Evolutionary conservation across 2,797 vertebrate genomes (phyloP).

Genomic region (Poecilia gillii): DNA sequence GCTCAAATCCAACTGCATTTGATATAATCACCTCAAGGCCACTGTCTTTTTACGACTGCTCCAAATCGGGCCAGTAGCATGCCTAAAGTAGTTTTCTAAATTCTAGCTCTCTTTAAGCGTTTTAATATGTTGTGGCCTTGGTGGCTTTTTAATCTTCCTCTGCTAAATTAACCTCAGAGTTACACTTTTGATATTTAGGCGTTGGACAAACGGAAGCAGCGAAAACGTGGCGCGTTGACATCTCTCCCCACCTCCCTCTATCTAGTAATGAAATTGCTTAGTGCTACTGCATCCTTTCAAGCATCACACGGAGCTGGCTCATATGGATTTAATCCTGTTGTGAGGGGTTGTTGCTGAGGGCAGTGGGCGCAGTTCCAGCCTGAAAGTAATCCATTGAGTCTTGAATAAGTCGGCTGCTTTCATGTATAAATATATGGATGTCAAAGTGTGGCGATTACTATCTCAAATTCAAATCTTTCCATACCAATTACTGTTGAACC

Average conservation of each 20-base stretch:
- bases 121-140: conserved; percentile 37
- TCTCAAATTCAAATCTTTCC: conserved; percentile 12
- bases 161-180: conserved; percentile 60
- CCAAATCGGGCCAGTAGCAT: neutral
- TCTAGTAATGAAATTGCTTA: conserved; percentile 77
- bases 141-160: conserved; percentile 45
- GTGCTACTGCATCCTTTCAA: conserved; percentile 74
- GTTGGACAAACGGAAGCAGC: conserved; percentile 45
- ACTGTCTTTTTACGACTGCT: neutral
- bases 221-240: conserved; percentile 69
- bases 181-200: conserved; percentile 61
- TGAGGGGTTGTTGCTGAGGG: conserved; percentile 69
- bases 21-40: neutral
- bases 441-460: conserved; percentile 52
- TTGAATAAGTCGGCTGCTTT: conserved; percentile 59
- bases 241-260: conserved; percentile 68
- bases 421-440: conserved; percentile 48
- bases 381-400: conserved; percentile 66
- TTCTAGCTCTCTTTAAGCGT: conserved; percentile 8
- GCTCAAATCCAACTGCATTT: conserved; percentile 6
- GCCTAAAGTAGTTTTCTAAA: neutral
- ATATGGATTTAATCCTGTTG: conserved; percentile 74
- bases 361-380: conserved; percentile 67
- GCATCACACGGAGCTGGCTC: conserved; percentile 71
- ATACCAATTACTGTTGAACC: conserved; percentile 14